Evolutionary conservation across 2,888 invertebrate genomes (phyloP).

Genomic region (Saturnia pavonia): DNA sequence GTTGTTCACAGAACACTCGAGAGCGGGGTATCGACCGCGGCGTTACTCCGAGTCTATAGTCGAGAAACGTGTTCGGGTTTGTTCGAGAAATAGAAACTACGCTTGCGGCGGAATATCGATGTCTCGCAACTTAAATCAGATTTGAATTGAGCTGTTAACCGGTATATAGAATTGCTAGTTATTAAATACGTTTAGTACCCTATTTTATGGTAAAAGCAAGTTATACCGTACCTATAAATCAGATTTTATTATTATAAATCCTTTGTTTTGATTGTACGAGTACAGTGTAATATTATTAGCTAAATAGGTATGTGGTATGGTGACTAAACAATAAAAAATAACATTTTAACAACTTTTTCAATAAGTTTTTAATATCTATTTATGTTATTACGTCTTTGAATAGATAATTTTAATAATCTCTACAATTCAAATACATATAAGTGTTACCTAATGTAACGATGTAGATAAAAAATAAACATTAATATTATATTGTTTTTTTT

Average conservation of each 20-base stretch:
- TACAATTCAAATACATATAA: too few species aligned
- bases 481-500: too few species aligned
- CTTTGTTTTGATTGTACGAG: background rate
- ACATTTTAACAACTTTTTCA: background rate
- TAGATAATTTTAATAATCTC: too few species aligned
- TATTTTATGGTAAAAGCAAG: background rate
- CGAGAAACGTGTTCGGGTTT: slow-evolving; percentile 15
- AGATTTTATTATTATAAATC: background rate
- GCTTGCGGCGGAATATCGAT: slow-evolving; percentile 6
- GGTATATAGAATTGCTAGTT: background rate
- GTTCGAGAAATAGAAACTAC: slow-evolving; percentile 21
- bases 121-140: background rate
- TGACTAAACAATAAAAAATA: background rate
- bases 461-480: too few species aligned
- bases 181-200: background rate
- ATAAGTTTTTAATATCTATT: too few species aligned
- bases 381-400: too few species aligned
- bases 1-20: slow-evolving; percentile 28
- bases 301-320: background rate
- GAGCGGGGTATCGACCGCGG: slow-evolving; percentile 15
- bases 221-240: background rate
- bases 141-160: background rate
- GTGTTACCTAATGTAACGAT: too few species aligned
- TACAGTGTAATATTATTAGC: background rate
- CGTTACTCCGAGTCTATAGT: background rate